phyloP scores from a whole-genome alignment of 2,113 vertebrate species.

The Cygnus atratus region DNA sequence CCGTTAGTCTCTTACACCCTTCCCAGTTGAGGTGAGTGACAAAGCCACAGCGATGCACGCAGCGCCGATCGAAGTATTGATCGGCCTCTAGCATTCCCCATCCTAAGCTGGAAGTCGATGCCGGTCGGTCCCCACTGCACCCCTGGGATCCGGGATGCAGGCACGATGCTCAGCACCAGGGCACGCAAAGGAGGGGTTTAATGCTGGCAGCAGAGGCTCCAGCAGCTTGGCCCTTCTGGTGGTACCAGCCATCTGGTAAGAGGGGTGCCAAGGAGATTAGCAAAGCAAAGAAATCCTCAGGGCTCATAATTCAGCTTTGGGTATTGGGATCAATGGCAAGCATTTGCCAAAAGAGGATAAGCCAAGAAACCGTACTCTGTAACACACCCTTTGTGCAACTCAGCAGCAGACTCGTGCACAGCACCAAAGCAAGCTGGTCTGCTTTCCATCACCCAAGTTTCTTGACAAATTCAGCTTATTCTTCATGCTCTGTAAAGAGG shows the following conservation, averaged over 20 bases:
- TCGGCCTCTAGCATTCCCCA: neutral
- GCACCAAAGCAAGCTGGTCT: neutral
- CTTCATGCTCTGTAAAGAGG: neutral
- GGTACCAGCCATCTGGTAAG: neutral
- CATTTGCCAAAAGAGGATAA: neutral
- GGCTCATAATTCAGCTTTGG: neutral
- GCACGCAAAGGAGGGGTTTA: neutral
- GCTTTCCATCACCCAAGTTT: neutral
- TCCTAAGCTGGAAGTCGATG: neutral
- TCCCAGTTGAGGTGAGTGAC: neutral
- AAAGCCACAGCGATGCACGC: neutral
- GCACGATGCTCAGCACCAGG: too few species aligned
- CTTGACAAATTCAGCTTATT: neutral
- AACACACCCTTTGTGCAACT: fast-evolving
- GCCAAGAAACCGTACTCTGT: too few species aligned
- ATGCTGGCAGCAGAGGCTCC: neutral
- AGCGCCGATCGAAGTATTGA: constrained; percentile 49
- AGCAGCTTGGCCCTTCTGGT: neutral
- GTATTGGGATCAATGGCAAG: neutral
- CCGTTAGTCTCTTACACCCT: constrained; percentile 31
- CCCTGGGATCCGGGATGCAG: neutral
- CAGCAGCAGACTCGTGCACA: neutral
- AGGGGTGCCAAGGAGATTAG: neutral
- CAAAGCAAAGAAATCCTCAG: neutral
- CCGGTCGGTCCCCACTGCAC: neutral